Evolutionary conservation across 2,797 vertebrate species (phyloP), one percentile per base, ranked within the genome.

Genomic region (Sphaeramia orbicularis): DNA sequence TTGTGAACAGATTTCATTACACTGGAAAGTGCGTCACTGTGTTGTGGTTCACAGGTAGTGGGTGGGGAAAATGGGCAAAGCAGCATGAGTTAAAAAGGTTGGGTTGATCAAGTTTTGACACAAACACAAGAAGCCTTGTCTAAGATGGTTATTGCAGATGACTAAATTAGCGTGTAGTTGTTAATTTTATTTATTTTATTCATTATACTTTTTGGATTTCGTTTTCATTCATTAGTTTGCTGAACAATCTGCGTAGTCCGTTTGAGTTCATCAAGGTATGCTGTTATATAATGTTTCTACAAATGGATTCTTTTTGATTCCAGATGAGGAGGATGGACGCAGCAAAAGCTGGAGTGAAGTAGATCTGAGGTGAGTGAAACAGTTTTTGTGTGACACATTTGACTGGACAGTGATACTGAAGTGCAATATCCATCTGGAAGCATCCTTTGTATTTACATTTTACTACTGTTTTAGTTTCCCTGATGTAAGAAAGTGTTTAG

Each of bases 351-450:
- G 87, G 86, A 86, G 81, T 68, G 93, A 94, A 53, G 21, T 62
- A 1, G 93, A 94, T n/a, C 73, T 94, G 13, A 92, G 88, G 94
- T 92, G 76, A 90, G 84, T 76, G 10, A 74, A 78, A 45, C 21
- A 40, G 42, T 7, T n/a, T 42, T n/a, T 15, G 1, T 4, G 2
- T 42, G 24, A 14, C 1, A 40, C 13, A 21, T 52, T 24, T 48
- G 30, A 47, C 16, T n/a, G 11, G 30, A 47, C 21, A n/a, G 9
- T 32, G 27, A 52, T 18, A 10, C 10, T 14, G 15, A 47, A 35
- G 37, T 48, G 40, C 36, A 72, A 1, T 14, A 4, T 2, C 21
- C 27, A 32, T 7, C 8, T 6, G 14, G 14, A 36, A 32, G 18
- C 44, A 11, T 42, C 6, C 1, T n/a, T 9, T 19, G 7, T 0